phyloP scores from a whole-genome alignment of 2,888 invertebrate genomes.

The Calliphora vomitoria region DNA sequence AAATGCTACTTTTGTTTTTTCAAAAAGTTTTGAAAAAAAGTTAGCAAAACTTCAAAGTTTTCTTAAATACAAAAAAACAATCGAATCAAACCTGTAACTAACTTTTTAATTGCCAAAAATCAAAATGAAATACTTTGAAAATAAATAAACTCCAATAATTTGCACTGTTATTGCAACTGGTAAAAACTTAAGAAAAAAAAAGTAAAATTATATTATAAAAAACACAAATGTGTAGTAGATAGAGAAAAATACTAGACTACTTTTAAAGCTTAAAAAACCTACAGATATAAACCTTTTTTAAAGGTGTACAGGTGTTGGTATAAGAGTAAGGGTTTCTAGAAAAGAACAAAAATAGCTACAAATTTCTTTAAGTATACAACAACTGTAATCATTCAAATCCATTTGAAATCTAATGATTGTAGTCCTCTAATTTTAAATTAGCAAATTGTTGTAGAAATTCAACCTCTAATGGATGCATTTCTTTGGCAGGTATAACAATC shows the following conservation, averaged over 20 bases:
- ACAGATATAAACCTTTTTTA: conserved; percentile 15
- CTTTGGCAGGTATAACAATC: conserved; percentile 92
- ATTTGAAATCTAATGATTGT: conserved; percentile 80
- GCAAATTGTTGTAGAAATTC: conserved; percentile 92
- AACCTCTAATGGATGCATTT: conserved; percentile 94
- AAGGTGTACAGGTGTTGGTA: conserved; percentile 9
- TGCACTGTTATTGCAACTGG: not conserved
- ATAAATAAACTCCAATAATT: conserved; percentile 21
- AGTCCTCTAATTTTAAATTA: conserved; percentile 82
- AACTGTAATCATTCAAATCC: conserved; percentile 9
- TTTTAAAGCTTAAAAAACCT: conserved; percentile 47
- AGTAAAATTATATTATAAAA: conserved; percentile 4
- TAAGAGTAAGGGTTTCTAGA: conserved; percentile 24
- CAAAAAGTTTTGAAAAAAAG: not conserved
- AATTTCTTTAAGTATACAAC: conserved; percentile 27
- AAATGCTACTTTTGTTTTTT: conserved; percentile 33
- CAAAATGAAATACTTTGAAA: not conserved
- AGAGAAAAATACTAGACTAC: conserved; percentile 25
- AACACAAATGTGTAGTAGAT: not conserved
- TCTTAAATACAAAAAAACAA: not conserved
- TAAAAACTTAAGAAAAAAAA: conserved; percentile 2
- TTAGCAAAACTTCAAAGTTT: not conserved
- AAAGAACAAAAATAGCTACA: conserved; percentile 37
- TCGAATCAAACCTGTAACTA: not conserved
- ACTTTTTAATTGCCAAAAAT: not conserved